Evolutionary conservation across 1,140 invertebrate genomes (phyloP), one percentile per base, ranked within the genome.

Genomic region (Wasmannia auropunctata): DNA sequence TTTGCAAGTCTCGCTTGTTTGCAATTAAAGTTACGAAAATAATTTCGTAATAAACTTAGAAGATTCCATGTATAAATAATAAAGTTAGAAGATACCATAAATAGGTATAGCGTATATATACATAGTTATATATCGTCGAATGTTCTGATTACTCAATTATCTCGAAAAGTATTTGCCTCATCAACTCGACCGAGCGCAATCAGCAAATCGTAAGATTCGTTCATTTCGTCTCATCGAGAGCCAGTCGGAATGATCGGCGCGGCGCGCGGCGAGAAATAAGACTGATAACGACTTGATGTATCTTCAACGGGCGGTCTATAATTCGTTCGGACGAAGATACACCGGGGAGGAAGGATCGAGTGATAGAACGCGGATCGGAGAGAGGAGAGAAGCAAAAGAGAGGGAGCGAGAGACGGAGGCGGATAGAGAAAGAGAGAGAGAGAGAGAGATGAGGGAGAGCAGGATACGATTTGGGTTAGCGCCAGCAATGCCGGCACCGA

Each of bases 381-480:
- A n/a, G 31, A 46, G 54, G 46, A 70, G 49, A 81, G 51, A 74
- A 79, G 63, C n/a, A 37, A 60, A 31, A 56, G 40, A 40, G 46
- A 77, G 31, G 54, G 54, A 80, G 49, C 70, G 43, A 80, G 54
- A 80, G 62, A 43, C 22, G 0, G 28, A 65, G 51, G 46, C 14
- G 25, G 40, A 3, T 14, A 54, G 76, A 58, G 58, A 51, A 16
- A n/a, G 51, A 40, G 31, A 40, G 76, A 58, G 58, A 51, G 76
- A 58, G 58, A 51, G n/a, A n/a, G 51, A 40, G 31, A 40, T 43
- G 75, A 56, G 31, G 60, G 65, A 77, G 75, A 63, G 67, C 37
- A 74, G 80, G 79, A 84, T 62, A 88, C 85, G 86, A 92, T 92
- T 92, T 92, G 91, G 91, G 90, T 92, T 92, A 92, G 91, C 91